These are phyloP conservation scores for Actinostola sp. DNA, from an alignment of 92 coral and sea anemone genomes.

Conservation along the genomic window DNA sequence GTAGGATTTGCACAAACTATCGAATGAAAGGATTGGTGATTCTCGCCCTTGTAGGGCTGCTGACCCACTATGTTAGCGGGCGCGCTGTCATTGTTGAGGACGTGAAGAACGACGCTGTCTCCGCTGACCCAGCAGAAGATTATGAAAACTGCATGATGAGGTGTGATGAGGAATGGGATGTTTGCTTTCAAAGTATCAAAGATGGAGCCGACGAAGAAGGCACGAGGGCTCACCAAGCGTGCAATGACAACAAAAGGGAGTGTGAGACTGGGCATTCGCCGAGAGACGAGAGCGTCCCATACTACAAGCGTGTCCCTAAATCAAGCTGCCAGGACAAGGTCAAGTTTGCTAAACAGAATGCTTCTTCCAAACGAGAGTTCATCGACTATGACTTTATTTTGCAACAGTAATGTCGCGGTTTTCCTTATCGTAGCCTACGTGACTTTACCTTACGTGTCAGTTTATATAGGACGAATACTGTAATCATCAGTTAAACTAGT, in stretches of 20 bases:
- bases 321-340: too few species aligned
- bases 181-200: not conserved
- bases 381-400: too few species aligned
- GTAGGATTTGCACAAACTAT: not conserved
- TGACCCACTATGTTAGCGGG: conserved; percentile 15
- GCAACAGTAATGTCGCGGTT: too few species aligned
- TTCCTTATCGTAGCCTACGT: too few species aligned
- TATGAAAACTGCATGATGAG: conserved; percentile 4
- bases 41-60: conserved; percentile 23
- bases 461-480: too few species aligned
- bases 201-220: not conserved
- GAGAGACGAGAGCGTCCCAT: not conserved
- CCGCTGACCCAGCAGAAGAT: not conserved
- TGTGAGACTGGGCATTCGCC: not conserved
- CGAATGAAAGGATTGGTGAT: conserved; percentile 9
- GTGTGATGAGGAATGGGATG: not conserved
- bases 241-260: not conserved
- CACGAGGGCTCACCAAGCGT: not conserved
- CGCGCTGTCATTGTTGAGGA: not conserved
- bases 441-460: too few species aligned
- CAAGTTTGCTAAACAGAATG: too few species aligned
- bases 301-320: too few species aligned
- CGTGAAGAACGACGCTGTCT: not conserved
- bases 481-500: too few species aligned
- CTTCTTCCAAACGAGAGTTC: too few species aligned